Percentiles rank a stretch among this genome's conserved stretches.
phyloP scores from a whole-genome alignment of 2,797 vertebrate genomes.

The Gouania willdenowi region DNA sequence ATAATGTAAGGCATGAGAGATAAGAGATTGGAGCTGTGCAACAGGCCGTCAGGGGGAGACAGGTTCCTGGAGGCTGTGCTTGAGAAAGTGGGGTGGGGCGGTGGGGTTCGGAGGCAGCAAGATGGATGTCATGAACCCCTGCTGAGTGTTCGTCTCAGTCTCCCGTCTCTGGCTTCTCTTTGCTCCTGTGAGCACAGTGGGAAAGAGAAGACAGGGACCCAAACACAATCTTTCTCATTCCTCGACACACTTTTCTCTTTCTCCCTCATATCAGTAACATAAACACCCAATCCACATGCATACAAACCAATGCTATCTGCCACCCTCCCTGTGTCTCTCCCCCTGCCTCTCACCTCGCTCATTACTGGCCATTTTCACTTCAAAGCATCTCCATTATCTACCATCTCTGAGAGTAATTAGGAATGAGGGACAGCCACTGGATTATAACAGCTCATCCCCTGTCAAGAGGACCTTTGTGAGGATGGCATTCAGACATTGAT shows the following conservation, averaged over 20 bases:
- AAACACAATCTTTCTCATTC: not conserved
- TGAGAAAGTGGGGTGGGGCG: slow-evolving; percentile 43
- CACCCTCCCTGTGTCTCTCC: slow-evolving; percentile 12
- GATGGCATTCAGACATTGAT: slow-evolving; percentile 82
- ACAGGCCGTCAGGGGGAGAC: slow-evolving; percentile 35
- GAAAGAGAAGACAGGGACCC: slow-evolving; percentile 40
- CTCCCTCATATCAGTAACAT: slow-evolving; percentile 59
- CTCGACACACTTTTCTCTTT: not conserved
- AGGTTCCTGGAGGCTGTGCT: slow-evolving; percentile 56
- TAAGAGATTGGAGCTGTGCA: slow-evolving; percentile 8
- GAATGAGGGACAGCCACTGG: slow-evolving; percentile 83
- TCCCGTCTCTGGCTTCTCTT: slow-evolving; percentile 70
- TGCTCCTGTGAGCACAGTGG: slow-evolving; percentile 73
- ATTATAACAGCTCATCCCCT: slow-evolving; percentile 86
- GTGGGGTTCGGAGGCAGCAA: slow-evolving; percentile 61
- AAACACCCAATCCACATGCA: slow-evolving; percentile 58
- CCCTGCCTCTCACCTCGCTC: slow-evolving; percentile 62
- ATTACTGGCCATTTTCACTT: slow-evolving; percentile 88
- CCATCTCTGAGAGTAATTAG: slow-evolving; percentile 91
- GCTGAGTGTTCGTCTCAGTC: slow-evolving; percentile 79
- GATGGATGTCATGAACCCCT: slow-evolving; percentile 78
- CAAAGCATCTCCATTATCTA: slow-evolving; percentile 87
- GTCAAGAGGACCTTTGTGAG: slow-evolving; percentile 80
- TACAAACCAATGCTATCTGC: not conserved
- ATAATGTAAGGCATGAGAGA: slow-evolving; percentile 17